Base-by-base conservation (phyloP, 1,140 invertebrate genomes). In the Aphaenogaster ashmeadi region DNA sequence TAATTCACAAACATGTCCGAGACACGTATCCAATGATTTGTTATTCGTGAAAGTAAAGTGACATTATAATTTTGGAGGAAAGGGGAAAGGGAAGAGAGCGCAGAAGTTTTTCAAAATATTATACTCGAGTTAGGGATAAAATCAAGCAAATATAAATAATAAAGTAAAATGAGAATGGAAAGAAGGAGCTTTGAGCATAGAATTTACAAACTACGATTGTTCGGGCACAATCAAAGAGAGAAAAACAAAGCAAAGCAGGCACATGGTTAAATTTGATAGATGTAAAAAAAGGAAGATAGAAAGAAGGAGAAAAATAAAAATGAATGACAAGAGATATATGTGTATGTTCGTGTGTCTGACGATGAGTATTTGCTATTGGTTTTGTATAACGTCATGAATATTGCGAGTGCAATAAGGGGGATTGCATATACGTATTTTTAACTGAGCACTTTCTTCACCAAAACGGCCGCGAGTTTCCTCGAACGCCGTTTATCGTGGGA, bases 391-490 rank as follows among this genome's bases (percentile, higher is more conserved):
- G 33, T 52, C 77, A 47, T 44, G 77, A 79, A 41, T 69, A 56
- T 69, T 9, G 50, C 62, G 47, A 21, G 21, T n/a, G 8, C n/a
- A 18, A 81, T 54, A 54, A 56, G 3, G 6, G 15, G 21, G 36
- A 44, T 33, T 41, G 44, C 18, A 15, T 54, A 50, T 54, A 81
- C 21, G 50, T 56, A 50, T 44, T 56, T 54, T 81, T 5, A 11
- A 81, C 38, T 69, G 66, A 71, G 15, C 79, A 81, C 79, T 81
- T 81, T 71, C 66, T 71, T 69, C 79, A 58, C 36, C 79, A 81
- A 21, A 67, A 64, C 58, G 44, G 15, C 41, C 21, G 27, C 58
- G 69, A 44, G 27, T 52, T 52, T 15, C 7, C 75, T 71, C 62
- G 36, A 11, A 47, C 75, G 44, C 27, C 8, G 21, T 62, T 80